phyloP scores from a whole-genome alignment of 2,888 invertebrate species.

The Mesopsocus fuscifrons region DNA sequence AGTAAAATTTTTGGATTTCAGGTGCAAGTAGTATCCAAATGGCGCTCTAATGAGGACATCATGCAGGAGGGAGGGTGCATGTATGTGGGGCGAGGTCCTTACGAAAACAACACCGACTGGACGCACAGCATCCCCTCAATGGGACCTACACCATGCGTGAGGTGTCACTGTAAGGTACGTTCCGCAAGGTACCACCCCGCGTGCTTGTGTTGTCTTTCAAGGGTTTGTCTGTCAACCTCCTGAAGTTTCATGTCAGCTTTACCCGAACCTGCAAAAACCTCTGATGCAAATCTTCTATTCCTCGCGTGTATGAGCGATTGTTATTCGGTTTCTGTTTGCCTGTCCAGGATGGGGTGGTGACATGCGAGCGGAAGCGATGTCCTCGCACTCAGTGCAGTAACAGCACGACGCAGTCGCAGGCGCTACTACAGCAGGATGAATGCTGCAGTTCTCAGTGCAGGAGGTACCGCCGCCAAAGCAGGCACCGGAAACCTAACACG shows the following conservation, averaged over 20 bases:
- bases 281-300: too few relatives aligned
- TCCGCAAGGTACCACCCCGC: too few relatives aligned
- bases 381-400: constrained; percentile 48
- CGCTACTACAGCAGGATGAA: constrained; percentile 27
- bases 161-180: constrained; percentile 76
- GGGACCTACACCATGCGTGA: constrained; percentile 75
- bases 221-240: too few relatives aligned
- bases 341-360: constrained; percentile 61
- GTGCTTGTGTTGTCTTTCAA: too few relatives aligned
- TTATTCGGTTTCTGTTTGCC: too few relatives aligned
- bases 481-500: constrained; percentile 6
- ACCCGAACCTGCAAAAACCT: too few relatives aligned
- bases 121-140: constrained; percentile 75
- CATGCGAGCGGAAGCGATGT: constrained; percentile 65
- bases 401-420: constrained; percentile 26
- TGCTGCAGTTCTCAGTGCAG: constrained; percentile 35
- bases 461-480: constrained; percentile 6
- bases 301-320: too few relatives aligned
- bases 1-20: too few relatives aligned
- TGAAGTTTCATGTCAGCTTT: too few relatives aligned
- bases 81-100: constrained; percentile 43
- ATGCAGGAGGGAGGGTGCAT: constrained; percentile 65
- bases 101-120: constrained; percentile 58
- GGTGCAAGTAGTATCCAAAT: too few relatives aligned
- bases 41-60: constrained; percentile 40